These are phyloP conservation scores for Nanger granti DNA, from an alignment of 2,113 vertebrate genomes.

Conservation along the genomic window DNA sequence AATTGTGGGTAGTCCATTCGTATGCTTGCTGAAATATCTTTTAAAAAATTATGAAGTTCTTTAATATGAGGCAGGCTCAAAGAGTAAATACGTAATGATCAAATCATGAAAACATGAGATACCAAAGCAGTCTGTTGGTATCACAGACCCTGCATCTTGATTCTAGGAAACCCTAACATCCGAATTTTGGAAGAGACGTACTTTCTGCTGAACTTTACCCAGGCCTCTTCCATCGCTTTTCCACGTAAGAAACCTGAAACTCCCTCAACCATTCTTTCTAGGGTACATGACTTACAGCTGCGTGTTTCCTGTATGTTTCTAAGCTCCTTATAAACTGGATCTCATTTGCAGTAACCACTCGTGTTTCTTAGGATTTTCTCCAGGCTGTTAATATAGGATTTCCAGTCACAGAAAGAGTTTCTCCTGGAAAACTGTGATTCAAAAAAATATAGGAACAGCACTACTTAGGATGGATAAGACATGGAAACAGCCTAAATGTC, in stretches of 20 bases:
- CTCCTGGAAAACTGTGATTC: neutral
- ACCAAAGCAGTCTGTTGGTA: neutral
- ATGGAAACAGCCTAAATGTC: neutral
- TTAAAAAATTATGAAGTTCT: constrained; percentile 26
- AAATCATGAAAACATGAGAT: neutral
- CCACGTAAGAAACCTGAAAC: neutral
- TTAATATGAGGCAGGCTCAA: neutral
- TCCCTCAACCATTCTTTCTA: neutral
- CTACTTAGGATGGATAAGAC: neutral
- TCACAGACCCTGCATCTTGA: neutral
- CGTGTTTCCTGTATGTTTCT: neutral
- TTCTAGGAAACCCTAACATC: neutral
- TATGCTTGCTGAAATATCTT: neutral
- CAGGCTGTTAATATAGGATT: neutral
- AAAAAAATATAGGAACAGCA: neutral
- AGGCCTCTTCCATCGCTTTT: neutral
- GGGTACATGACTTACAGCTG: neutral
- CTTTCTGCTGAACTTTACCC: neutral
- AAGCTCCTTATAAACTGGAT: neutral
- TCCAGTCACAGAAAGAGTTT: neutral
- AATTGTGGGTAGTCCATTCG: neutral
- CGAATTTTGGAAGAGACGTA: neutral
- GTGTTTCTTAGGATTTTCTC: neutral
- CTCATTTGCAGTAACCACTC: neutral
- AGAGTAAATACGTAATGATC: neutral